Evolutionary conservation across 2,888 invertebrate genomes (phyloP).

Genomic region (Lypha dubia): DNA sequence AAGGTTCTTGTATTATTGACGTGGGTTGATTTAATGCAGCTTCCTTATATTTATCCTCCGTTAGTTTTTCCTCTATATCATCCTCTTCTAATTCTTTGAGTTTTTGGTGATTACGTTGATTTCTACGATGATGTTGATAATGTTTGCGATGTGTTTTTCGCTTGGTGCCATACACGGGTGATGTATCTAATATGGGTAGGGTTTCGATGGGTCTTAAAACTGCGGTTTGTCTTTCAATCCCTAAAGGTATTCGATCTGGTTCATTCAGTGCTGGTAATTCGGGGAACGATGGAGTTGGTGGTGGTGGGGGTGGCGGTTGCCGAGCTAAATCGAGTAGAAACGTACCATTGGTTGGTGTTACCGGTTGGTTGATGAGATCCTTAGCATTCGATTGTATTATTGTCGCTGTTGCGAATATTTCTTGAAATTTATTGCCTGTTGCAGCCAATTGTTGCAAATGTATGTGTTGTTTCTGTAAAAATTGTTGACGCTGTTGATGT

Average conservation of each 20-base stretch:
- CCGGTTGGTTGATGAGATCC: slow-evolving; percentile 74
- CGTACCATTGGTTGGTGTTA: slow-evolving; percentile 74
- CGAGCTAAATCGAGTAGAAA: slow-evolving; percentile 75
- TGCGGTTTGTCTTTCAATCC: slow-evolving; percentile 57
- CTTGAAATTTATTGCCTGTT: slow-evolving; percentile 80
- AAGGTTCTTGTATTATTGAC: slow-evolving; percentile 75
- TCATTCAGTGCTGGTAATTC: slow-evolving; percentile 41
- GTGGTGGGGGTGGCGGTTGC: slow-evolving; percentile 45
- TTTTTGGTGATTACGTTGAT: slow-evolving; percentile 72
- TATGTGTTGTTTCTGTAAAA: slow-evolving; percentile 79
- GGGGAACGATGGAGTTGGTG: slow-evolving; percentile 37
- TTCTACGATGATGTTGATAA: slow-evolving; percentile 78
- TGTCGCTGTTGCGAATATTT: slow-evolving; percentile 80
- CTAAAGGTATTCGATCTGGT: slow-evolving; percentile 64
- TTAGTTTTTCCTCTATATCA: slow-evolving; percentile 49
- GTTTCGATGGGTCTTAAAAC: slow-evolving; percentile 64
- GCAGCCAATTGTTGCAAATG: slow-evolving; percentile 80
- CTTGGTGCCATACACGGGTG: slow-evolving; percentile 74
- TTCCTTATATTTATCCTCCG: slow-evolving; percentile 74
- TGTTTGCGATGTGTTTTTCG: slow-evolving; percentile 79
- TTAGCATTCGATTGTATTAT: slow-evolving; percentile 80
- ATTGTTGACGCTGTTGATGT: slow-evolving; percentile 80
- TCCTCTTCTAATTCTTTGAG: slow-evolving; percentile 59
- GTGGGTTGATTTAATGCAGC: slow-evolving; percentile 78
- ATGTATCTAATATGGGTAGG: slow-evolving; percentile 77